Conservation (phyloP, 2,113 vertebrate species). For the Carollia perspicillata region DNA sequence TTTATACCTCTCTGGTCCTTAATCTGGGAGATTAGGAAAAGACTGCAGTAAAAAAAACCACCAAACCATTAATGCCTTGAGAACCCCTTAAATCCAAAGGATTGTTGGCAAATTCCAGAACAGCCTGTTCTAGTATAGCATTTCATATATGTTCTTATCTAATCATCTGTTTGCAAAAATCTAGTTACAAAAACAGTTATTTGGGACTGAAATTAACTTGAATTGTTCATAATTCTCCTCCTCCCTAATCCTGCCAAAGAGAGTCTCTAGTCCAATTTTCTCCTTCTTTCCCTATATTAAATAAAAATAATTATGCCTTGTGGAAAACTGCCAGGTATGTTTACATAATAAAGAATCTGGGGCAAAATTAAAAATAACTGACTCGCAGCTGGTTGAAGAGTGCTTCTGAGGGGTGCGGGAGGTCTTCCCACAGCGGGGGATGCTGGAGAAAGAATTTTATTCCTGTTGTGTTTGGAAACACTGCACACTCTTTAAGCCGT, state of each 20-base stretch:
- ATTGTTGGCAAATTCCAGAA: background rate
- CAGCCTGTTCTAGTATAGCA: background rate
- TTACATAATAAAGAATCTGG: background rate
- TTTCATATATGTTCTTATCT: background rate
- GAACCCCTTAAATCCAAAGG: background rate
- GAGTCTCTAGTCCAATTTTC: background rate
- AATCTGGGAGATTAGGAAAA: background rate
- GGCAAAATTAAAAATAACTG: background rate
- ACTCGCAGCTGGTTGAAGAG: background rate
- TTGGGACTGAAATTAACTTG: background rate
- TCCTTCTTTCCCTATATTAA: background rate
- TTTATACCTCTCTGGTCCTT: background rate
- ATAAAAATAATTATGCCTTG: background rate
- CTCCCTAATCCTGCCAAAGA: background rate
- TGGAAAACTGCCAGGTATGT: background rate
- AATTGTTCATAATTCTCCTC: background rate
- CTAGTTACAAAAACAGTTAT: background rate
- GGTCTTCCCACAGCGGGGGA: background rate
- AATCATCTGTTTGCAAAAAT: constrained; percentile 11
- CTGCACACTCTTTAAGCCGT: background rate
- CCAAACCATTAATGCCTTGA: background rate
- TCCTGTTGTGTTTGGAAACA: background rate
- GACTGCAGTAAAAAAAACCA: background rate
- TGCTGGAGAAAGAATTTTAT: background rate
- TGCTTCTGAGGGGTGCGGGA: background rate